Percentiles rank a stretch among this genome's conserved stretches.
Conservation (phyloP, 2,888 invertebrate genomes). For the Amorpha juglandis region DNA sequence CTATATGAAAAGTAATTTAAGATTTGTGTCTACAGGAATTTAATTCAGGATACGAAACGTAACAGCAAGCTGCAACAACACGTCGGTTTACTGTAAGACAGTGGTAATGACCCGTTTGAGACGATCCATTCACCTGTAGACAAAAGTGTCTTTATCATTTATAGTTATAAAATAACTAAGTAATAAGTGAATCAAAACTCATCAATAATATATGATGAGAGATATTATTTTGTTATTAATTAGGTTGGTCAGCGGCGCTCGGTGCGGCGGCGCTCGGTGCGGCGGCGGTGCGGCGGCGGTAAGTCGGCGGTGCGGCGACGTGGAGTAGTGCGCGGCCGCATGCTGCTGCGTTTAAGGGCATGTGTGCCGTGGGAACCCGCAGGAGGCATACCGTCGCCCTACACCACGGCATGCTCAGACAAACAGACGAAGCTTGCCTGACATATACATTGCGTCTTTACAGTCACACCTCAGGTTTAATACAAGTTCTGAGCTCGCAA, state of each 20-base stretch:
- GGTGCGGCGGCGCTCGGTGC: constrained; percentile 38
- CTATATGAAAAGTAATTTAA: no score
- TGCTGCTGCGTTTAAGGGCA: constrained; percentile 64
- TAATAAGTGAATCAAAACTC: no score
- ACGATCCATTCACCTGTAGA: no score
- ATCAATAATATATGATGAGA: neutral
- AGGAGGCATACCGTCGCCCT: constrained; percentile 43
- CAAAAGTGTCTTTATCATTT: no score
- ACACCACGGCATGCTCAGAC: constrained; percentile 26
- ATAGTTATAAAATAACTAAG: no score
- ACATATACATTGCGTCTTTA: neutral
- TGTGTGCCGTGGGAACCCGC: constrained; percentile 76
- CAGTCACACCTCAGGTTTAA: neutral
- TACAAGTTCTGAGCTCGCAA: constrained; percentile 24
- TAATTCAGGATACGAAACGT: no score
- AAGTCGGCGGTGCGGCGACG: constrained; percentile 24
- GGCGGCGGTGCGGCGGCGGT: constrained; percentile 20
- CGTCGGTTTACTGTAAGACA: no score
- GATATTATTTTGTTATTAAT: constrained; percentile 9
- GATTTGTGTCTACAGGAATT: no score
- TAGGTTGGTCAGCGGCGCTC: neutral
- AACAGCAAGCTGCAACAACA: no score
- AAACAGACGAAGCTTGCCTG: constrained; percentile 7
- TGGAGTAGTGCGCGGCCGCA: constrained; percentile 40
- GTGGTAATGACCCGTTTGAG: no score